Base-by-base conservation (phyloP, 1,140 invertebrate genomes). In the Ceratina japonica region DNA sequence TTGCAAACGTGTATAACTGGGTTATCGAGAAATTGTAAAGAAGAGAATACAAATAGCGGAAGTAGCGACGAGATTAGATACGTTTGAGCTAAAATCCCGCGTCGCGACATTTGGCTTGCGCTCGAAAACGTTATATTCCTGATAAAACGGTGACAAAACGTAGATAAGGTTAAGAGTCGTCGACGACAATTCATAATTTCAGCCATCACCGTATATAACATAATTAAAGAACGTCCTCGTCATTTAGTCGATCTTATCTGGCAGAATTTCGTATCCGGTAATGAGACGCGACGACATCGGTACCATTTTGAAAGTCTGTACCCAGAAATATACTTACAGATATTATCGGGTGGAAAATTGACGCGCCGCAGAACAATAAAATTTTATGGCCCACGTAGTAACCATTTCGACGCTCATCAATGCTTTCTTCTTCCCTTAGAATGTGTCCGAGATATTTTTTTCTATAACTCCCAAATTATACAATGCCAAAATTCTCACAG, bases 51-150 rank as follows among this genome's bases (percentile, higher is more conserved):
- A 72, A 82, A 81, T 37, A n/a, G 63, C 79, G 74, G 69, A 83
- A 78, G 27, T 52, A 79, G 24, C 20, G 58, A 68, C 12, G 54
- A 71, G 68, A 82, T 81, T 82, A 83, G 54, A 62, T 69, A 51
- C 61, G 31, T 24, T 70, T 18, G 27, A 20, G 59, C 15, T 31
- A 16, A 63, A 73, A 73, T 63, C 52, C 59, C 44, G 15, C 18
- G 15, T 18, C 58, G 37, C 58, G 70, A 16, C 20, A 24, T 20
- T 61, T 18, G n/a, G 7, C 59, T 15, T 27, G 13, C 59, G 18
- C 24, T 31, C 49, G 10, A 37, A 5, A 37, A 37, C 52, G 12
- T 51, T n/a, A 54, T 16, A 18, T 0, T 3, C 16, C 24, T 0
- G 70, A 61, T 61, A 72, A 24, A 24, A 22, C 37, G 2, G 4